These are phyloP conservation scores for Psittacula echo DNA, from an alignment of 2,797 vertebrate genomes.

Conservation along the genomic window DNA sequence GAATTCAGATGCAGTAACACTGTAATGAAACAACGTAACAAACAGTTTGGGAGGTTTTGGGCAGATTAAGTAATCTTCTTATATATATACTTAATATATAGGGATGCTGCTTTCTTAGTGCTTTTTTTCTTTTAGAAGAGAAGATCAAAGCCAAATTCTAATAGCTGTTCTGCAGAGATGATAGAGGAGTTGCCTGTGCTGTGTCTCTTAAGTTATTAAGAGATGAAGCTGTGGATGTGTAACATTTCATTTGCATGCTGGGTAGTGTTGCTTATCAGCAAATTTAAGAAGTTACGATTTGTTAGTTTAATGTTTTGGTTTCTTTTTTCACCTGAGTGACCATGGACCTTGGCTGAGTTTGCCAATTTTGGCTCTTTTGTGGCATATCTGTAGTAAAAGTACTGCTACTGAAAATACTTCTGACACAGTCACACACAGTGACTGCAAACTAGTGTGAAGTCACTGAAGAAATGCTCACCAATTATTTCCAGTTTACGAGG, in stretches of 20 bases:
- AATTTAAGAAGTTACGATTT: neutral
- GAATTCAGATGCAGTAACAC: neutral
- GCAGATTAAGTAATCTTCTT: neutral
- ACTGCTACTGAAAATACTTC: neutral
- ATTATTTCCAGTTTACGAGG: constrained; percentile 13
- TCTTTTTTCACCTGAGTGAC: neutral
- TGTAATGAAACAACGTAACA: neutral
- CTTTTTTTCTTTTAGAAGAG: neutral
- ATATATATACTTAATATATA: neutral
- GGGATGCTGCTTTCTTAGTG: neutral
- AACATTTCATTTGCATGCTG: neutral
- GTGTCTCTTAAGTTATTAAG: neutral
- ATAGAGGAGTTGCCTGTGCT: neutral
- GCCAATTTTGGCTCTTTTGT: neutral
- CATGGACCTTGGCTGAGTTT: neutral
- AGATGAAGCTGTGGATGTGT: neutral
- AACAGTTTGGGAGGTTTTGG: neutral
- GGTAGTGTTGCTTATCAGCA: neutral
- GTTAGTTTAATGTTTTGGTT: neutral
- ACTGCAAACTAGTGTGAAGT: neutral
- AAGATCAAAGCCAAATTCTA: neutral
- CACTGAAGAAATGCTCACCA: neutral
- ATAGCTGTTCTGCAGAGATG: neutral
- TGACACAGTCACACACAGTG: neutral
- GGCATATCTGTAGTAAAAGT: neutral